Evolutionary conservation across 2,888 invertebrate species (phyloP), one percentile per base, ranked within the genome.

Genomic region (Ophion obscuratus): DNA sequence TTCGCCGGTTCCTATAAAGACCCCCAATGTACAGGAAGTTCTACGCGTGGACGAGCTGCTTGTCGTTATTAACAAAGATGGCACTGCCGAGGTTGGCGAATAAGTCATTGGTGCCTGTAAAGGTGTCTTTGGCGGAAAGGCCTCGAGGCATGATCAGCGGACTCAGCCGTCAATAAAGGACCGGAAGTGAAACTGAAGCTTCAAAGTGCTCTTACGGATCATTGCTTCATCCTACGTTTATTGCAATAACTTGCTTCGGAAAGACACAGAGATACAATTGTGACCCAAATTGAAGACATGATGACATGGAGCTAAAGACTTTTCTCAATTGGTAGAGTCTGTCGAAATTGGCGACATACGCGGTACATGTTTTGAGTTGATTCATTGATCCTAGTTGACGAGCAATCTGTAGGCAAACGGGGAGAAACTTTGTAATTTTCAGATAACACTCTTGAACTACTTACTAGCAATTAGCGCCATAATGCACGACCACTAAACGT

Each of bases 61-160:
- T 61, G 10, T 53, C 70, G 57, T 73, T 67, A 81, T 81, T 85
- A 70, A 73, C 66, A 44, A 76, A 68, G 73, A 40, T 53, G n/a
- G 20, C 40, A 27, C 5, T 4, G 14, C 53, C 5, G 53, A 53
- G 53, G 3, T 53, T 53, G 4, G 2, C 14, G 53, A 17, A 17
- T 53, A 2, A 14, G 14, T 17, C 53, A 14, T 53, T 14, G 53
- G 14, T 14, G 17, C 17, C 14, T 14, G 5, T 5, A 53, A 53
- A 53, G 53, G 14, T 4, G 53, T 2, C 17, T 53, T 53, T 53
- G 14, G 14, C 17, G 14, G 17, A 5, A 17, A 17, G 14, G 14
- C 14, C 53, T 53, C 53, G 0, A 53, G 53, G 14, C 1, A 17
- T 53, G 53, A 53, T 53, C 17, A 17, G 17, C 11, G 14, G 53